phyloP scores from a whole-genome alignment of 1,140 invertebrate species.

The Harpegnathos saltator region DNA sequence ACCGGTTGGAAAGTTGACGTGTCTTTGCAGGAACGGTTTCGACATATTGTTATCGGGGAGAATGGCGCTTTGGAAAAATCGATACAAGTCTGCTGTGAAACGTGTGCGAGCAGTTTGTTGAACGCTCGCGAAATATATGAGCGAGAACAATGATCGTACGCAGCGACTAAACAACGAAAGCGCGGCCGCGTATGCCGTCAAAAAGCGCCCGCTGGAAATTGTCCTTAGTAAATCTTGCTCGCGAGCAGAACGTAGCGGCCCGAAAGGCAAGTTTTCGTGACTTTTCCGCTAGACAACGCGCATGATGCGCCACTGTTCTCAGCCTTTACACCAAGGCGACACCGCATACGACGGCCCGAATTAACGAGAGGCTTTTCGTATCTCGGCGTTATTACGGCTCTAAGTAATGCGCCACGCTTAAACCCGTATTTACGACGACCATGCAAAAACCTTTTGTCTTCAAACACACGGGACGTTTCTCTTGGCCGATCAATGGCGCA shows the following conservation, averaged over 20 bases:
- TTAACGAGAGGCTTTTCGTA: conserved; percentile 68
- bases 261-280: conserved; percentile 47
- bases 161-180: not conserved
- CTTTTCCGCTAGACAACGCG: conserved; percentile 46
- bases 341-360: conserved; percentile 45
- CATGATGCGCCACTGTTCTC: conserved; percentile 41
- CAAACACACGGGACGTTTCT: conserved; percentile 33
- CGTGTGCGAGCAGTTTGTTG: not conserved
- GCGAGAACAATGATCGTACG: not conserved
- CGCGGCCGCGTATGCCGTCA: not conserved
- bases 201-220: conserved; percentile 29
- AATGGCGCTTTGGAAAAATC: not conserved
- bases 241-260: conserved; percentile 3
- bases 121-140: not conserved
- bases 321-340: conserved; percentile 25
- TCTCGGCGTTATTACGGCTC: conserved; percentile 60
- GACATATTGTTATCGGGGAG: not conserved
- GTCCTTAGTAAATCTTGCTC: conserved; percentile 37
- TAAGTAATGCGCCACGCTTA: conserved; percentile 63
- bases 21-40: too few species aligned
- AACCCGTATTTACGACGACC: conserved; percentile 50
- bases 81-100: not conserved
- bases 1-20: too few species aligned
- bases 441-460: conserved; percentile 63
- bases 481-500: conserved; percentile 22